These are phyloP conservation scores for Scaptomyza polygonia DNA, from an alignment of 2,888 invertebrate genomes.

Conservation along the genomic window DNA sequence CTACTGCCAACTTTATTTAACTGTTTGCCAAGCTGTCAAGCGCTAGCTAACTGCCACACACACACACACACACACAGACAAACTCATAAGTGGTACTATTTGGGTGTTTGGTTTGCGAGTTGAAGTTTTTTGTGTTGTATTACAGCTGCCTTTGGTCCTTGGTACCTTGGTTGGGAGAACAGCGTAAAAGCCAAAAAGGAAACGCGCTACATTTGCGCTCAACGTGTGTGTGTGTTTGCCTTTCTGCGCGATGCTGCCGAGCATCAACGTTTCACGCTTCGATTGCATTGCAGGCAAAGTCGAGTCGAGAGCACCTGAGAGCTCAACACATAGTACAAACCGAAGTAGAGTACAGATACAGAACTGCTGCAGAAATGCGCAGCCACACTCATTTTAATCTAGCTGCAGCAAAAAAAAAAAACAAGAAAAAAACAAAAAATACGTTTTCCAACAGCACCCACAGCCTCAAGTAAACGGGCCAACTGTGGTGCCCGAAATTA, in stretches of 20 bases:
- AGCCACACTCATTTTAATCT: conserved; percentile 49
- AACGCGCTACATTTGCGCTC: conserved; percentile 77
- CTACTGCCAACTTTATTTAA: conserved; percentile 77
- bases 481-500: conserved; percentile 67
- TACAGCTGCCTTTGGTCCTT: conserved; percentile 23
- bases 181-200: conserved; percentile 72
- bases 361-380: conserved; percentile 32
- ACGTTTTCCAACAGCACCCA: conserved; percentile 43
- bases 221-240: conserved; percentile 74
- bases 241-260: conserved; percentile 61
- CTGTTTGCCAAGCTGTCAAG: conserved; percentile 78
- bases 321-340: conserved; percentile 2
- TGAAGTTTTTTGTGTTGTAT: conserved; percentile 7
- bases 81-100: conserved; percentile 34
- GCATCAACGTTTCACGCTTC: conserved; percentile 73
- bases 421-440: too few relatives aligned
- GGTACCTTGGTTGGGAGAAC: conserved; percentile 21
- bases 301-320: conserved; percentile 31
- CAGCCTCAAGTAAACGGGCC: conserved; percentile 55
- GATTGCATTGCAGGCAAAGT: conserved; percentile 64
- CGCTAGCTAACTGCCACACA: conserved; percentile 67
- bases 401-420: conserved; percentile 48
- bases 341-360: too few relatives aligned
- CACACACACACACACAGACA: conserved; percentile 8
- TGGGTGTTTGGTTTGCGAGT: conserved; percentile 31